Base-by-base conservation (phyloP, 2,113 vertebrate species). In the Xenopus tropicalis region DNA sequence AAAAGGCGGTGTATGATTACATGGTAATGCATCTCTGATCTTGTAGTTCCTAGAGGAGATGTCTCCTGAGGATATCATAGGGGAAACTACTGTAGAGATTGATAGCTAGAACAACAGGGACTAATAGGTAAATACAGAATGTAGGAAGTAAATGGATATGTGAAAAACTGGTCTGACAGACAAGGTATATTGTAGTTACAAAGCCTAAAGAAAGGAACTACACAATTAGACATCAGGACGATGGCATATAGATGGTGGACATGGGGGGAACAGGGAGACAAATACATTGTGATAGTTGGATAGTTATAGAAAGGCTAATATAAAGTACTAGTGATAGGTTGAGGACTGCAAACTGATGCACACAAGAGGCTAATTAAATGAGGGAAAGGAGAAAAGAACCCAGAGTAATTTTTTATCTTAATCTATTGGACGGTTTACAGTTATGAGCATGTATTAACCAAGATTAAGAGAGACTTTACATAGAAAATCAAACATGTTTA, bases 71-170 rank as follows among this genome's bases (percentile, higher is more conserved):
- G 51, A 56, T 21, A 44, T 43, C 23, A 63, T 21, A 23, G 61
- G 44, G 59, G 51, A 69, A 76, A 44, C 44, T 48, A 23, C 52
- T 21, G 20, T 43, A 24, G 66, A 76, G 73, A 76, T 76, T 76
- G 73, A 76, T 76, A 63, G 73, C 58, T 63, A 68, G 59, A 69
- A 58, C 73, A 76, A 76, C 66, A 63, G 48, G 54, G 58, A 76
- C 73, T 76, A 76, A 76, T 76, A 76, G 73, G 59, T 76, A 76
- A 46, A 66, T 76, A 20, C 73, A 76, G 58, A 63, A 66, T 25
- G 25, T 69, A 46, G 21, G 69, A 76, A 66, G 62, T 44, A 76
- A 69, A 76, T 76, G 73, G 59, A 69, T 42, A 68, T 23, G 56
- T 59, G 72, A 24, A 59, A 74, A 76, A 69, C 73, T 63, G 58